Evolutionary conservation across 2,797 vertebrate species (phyloP).

Genomic region (Merluccius polli): DNA sequence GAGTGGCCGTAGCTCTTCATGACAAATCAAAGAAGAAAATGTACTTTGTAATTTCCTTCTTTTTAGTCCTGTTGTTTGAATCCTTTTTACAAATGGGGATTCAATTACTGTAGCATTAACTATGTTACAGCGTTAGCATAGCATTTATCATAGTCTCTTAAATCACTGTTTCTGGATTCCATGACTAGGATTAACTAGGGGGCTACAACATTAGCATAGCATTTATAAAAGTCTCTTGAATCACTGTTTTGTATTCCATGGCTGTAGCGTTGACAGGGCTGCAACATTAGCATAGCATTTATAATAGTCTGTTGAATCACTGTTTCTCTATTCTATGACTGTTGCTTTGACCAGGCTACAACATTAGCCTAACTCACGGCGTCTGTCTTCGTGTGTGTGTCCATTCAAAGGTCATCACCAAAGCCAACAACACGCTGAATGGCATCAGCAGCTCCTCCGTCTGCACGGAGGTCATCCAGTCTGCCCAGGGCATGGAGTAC

Average conservation of each 20-base stretch:
- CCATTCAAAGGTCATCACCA: constrained; percentile 85
- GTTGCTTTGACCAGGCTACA: not conserved
- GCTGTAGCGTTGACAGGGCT: too few species aligned
- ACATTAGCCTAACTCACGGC: not conserved
- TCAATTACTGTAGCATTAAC: too few species aligned
- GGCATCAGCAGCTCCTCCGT: constrained; percentile 95
- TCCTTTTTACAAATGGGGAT: not conserved
- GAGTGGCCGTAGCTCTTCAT: not conserved
- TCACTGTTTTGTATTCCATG: too few species aligned
- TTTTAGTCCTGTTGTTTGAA: not conserved
- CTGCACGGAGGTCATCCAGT: constrained; percentile 98
- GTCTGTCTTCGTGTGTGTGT: not conserved
- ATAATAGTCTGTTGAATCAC: not conserved
- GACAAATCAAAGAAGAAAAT: not conserved
- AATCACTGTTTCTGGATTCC: not conserved
- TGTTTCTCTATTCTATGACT: not conserved
- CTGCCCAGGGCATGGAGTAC: constrained; percentile 98
- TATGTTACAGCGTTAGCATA: too few species aligned
- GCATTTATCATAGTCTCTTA: too few species aligned
- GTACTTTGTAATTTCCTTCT: not conserved
- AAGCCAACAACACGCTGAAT: constrained; percentile 96
- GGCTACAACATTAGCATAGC: not conserved
- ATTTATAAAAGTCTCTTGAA: too few species aligned
- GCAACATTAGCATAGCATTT: not conserved
- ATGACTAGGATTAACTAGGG: not conserved